Conservation (phyloP, 2,888 invertebrate species). For the Nebria salina region DNA sequence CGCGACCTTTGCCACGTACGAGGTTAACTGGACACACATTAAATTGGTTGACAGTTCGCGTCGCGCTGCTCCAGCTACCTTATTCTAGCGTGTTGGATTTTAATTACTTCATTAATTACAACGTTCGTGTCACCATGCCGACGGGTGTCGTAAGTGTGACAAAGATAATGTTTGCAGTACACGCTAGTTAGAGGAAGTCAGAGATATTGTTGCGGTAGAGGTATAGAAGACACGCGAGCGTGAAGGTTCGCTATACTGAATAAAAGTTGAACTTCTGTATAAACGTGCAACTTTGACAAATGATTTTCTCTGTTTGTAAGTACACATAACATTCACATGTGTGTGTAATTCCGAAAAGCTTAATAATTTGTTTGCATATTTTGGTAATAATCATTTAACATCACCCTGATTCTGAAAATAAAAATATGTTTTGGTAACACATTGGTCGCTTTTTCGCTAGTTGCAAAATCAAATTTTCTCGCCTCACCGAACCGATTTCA, state of each 20-base stretch:
- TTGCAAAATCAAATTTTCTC: too few species aligned
- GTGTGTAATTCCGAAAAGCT: neutral
- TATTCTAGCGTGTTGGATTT: conserved; percentile 23
- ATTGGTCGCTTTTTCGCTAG: too few species aligned
- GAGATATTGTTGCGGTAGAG: neutral
- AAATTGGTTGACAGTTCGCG: conserved; percentile 13
- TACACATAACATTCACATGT: neutral
- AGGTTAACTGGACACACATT: conserved; percentile 10
- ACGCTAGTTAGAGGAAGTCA: neutral
- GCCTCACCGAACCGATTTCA: too few species aligned
- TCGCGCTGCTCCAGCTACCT: conserved; percentile 2
- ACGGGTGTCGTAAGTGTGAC: neutral
- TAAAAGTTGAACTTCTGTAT: conserved; percentile 11
- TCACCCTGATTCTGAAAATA: too few species aligned
- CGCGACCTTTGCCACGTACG: neutral
- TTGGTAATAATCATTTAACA: too few species aligned
- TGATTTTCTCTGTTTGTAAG: neutral
- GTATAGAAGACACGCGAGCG: neutral
- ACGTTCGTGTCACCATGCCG: conserved; percentile 7
- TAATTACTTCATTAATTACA: conserved; percentile 32
- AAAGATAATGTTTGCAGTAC: neutral
- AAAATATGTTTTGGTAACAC: too few species aligned
- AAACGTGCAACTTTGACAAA: conserved; percentile 15
- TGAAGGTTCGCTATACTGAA: neutral
- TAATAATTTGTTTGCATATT: too few species aligned